Base-by-base conservation (phyloP, 2,888 invertebrate genomes). In the Phortica magna region DNA sequence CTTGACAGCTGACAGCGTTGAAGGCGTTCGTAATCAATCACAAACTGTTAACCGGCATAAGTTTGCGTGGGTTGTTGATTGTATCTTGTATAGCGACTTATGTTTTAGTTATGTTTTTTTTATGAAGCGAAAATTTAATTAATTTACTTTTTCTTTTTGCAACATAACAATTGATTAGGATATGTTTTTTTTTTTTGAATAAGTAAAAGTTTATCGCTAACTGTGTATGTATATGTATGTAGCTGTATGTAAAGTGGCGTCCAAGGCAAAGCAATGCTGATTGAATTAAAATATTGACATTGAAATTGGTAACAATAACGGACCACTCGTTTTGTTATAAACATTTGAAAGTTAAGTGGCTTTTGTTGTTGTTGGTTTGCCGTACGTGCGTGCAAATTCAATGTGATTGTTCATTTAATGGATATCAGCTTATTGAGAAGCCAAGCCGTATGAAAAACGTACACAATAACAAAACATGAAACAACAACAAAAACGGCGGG, bases 221-320 rank as follows among this genome's bases (percentile, higher is more conserved):
- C 31, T 31, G 0, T 31, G 5, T 31, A 31, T 1, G 5, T 31
- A 1, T 31, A 31, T 31, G 31, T 31, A 31, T 31, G 31, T n/a
- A n/a, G n/a, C n/a, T n/a, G n/a, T 31, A 31, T 31, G 31, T 31
- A 31, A 0, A 31, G 5, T 31, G 31, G 31, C 31, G 31, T 1
- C 31, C 0, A 31, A 1, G 31, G 31, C 31, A 31, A 31, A 31
- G 3, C 31, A 31, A 31, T 4, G 31, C 31, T 48, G 3, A 59
- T 59, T 59, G 19, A 59, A 59, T 59, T 59, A 65, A 39, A 17
- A 39, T 31, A 65, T 65, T 65, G 65, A 39, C 65, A 65, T 65
- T 65, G 65, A 65, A 59, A 65, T 39, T 61, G 61, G 6, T 5
- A 61, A 61, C 61, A 48, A 48, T 48, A 48, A 48, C 9, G 14